Conservation (phyloP, 2,888 invertebrate species). For the Metallyticus violacea region DNA sequence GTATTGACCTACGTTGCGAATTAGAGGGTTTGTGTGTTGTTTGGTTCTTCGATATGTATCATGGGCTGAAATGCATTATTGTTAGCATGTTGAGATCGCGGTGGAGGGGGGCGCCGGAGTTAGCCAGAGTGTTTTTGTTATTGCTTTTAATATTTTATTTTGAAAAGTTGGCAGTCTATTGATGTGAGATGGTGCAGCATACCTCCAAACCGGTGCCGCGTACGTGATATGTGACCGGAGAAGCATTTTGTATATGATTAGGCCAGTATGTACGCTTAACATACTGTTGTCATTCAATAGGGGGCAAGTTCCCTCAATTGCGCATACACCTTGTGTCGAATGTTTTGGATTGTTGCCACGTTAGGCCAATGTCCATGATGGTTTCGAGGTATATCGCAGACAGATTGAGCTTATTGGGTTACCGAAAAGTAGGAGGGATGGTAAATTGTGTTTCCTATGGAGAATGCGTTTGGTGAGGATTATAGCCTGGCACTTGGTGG, state of each 20-base stretch:
- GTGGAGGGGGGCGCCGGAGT: background rate
- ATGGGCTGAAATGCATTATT: background rate
- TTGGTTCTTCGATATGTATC: too few species aligned
- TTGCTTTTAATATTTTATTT: background rate
- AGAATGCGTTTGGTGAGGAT: background rate
- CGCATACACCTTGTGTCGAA: background rate
- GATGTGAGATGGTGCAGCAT: background rate
- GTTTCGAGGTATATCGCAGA: background rate
- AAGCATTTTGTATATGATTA: background rate
- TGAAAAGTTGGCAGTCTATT: background rate
- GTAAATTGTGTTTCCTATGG: background rate
- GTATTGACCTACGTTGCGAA: too few species aligned
- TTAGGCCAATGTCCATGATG: background rate
- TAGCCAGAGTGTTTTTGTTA: background rate
- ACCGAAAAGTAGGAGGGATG: background rate
- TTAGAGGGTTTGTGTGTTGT: too few species aligned
- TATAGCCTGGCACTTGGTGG: background rate
- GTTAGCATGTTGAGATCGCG: background rate
- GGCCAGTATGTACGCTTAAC: background rate
- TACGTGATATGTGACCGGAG: background rate
- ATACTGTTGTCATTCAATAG: background rate
- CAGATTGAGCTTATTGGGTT: background rate
- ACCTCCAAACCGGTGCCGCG: background rate
- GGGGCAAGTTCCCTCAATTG: background rate
- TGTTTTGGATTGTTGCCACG: background rate